phyloP scores from a whole-genome alignment of 2,888 invertebrate genomes.

The Drosophila nigritarsus region DNA sequence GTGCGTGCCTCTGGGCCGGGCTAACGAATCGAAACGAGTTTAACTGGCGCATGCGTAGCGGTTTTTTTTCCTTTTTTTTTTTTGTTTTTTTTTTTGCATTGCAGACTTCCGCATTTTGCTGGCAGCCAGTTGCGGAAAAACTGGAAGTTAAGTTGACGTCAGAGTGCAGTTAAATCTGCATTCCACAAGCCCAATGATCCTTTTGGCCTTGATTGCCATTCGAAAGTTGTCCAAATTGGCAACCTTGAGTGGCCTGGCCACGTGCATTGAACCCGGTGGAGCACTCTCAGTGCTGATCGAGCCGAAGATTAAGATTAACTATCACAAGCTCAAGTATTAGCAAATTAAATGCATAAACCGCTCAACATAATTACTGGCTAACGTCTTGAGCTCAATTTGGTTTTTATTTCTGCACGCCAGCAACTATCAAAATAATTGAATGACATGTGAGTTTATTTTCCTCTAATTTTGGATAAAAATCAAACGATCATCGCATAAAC shows the following conservation, averaged over 20 bases:
- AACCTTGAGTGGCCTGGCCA: constrained; percentile 51
- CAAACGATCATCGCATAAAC: constrained; percentile 16
- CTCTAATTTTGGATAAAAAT: constrained; percentile 6
- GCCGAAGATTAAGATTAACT: constrained; percentile 25
- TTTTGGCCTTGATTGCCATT: constrained; percentile 63
- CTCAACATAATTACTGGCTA: constrained; percentile 29
- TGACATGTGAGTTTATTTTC: constrained; percentile 34
- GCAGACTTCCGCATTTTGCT: constrained; percentile 68
- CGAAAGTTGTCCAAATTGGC: constrained; percentile 74
- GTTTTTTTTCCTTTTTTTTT: constrained; percentile 35
- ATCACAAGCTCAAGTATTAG: constrained; percentile 5
- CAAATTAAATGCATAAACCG: constrained; percentile 6
- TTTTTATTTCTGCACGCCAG: constrained; percentile 2
- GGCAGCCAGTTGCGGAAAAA: constrained; percentile 32
- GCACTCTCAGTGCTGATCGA: constrained; percentile 28
- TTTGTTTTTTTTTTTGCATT: constrained; percentile 20
- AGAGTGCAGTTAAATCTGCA: constrained; percentile 27
- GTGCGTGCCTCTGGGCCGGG: constrained; percentile 53
- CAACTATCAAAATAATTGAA: constrained; percentile 29
- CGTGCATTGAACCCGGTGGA: constrained; percentile 63
- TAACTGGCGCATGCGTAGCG: constrained; percentile 71
- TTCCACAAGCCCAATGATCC: constrained; percentile 29
- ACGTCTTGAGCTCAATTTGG: constrained; percentile 23
- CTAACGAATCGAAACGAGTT: constrained; percentile 55
- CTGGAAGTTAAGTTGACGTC: constrained; percentile 36